A percentile compares a stretch with the other conserved stretches of the same genome.
These are phyloP conservation scores for Herpailurus yagouaroundi DNA, from an alignment of 2,113 vertebrate genomes.

Conservation along the genomic window DNA sequence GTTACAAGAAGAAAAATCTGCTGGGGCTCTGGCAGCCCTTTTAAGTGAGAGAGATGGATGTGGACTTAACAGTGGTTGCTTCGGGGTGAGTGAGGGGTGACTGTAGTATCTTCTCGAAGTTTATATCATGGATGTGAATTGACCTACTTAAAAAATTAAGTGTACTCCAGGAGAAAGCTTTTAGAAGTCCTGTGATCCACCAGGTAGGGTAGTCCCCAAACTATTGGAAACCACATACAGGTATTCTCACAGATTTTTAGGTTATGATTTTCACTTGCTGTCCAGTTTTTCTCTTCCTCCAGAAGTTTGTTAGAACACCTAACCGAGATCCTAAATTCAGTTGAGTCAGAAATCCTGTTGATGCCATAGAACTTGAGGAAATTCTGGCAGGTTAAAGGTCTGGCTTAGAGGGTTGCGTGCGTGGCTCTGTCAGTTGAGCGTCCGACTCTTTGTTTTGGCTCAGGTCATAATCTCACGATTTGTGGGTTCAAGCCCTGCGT, in stretches of 20 bases:
- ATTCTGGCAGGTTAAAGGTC: slow-evolving; percentile 16
- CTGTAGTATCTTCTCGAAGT: not conserved
- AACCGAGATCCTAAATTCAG: not conserved
- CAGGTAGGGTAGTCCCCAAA: not conserved
- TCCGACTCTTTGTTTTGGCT: too few relatives aligned
- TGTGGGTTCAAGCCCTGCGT: too few relatives aligned
- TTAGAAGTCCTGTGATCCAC: not conserved
- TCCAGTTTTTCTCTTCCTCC: not conserved
- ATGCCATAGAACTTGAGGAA: not conserved
- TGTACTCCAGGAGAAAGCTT: not conserved
- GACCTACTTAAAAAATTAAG: not conserved
- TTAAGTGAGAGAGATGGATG: not conserved
- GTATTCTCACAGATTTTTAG: not conserved
- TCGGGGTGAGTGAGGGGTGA: not conserved
- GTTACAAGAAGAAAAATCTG: not conserved
- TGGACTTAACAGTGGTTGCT: not conserved
- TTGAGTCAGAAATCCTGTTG: not conserved
- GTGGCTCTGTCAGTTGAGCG: too few relatives aligned
- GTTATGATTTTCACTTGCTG: not conserved
- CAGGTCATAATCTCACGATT: too few relatives aligned
- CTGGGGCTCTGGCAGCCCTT: not conserved
- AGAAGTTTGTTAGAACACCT: not conserved
- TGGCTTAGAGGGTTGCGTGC: not conserved
- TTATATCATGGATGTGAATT: not conserved
- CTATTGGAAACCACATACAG: not conserved